Percentiles rank a stretch among this genome's conserved stretches.
Conservation (phyloP, 2,888 invertebrate genomes). For the Drosophila affinis region DNA sequence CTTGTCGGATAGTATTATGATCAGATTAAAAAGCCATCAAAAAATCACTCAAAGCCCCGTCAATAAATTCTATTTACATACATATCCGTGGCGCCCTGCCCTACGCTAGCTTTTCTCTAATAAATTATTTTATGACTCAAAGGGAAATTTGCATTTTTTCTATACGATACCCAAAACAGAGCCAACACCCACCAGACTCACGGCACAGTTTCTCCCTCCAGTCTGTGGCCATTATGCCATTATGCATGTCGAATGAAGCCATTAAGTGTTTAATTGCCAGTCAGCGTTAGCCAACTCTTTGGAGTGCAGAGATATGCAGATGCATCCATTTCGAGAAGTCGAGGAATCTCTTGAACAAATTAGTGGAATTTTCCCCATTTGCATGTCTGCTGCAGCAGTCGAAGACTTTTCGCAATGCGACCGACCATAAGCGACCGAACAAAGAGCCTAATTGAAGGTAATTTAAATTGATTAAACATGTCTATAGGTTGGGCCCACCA, state of each 20-base stretch:
- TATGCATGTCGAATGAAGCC: constrained; percentile 76
- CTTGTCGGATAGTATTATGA: constrained; percentile 14
- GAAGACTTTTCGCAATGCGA: constrained; percentile 40
- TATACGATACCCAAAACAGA: constrained; percentile 10
- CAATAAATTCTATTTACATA: constrained; percentile 29
- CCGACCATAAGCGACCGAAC: constrained; percentile 56
- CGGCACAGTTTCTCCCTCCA: constrained; percentile 1
- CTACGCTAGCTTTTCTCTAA: constrained; percentile 39
- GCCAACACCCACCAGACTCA: constrained; percentile 63
- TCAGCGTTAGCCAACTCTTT: constrained; percentile 38
- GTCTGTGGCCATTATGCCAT: constrained; percentile 43
- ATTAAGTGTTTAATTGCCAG: constrained; percentile 70
- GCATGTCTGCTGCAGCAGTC: constrained; percentile 36
- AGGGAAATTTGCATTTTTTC: constrained; percentile 59
- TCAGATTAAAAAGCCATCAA: constrained; percentile 24
- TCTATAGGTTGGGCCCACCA: constrained; percentile 39
- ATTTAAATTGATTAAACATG: constrained; percentile 76
- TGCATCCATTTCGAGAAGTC: constrained; percentile 37
- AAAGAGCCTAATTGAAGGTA: constrained; percentile 76
- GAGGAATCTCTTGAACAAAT: constrained; percentile 48
- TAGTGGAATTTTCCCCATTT: constrained; percentile 48
- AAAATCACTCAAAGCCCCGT: background rate
- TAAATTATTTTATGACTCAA: constrained; percentile 66
- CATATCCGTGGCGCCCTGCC: constrained; percentile 8
- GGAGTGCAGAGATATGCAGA: constrained; percentile 48